phyloP scores from a whole-genome alignment of 2,888 invertebrate species.

The Nemotelus nigrinus region DNA sequence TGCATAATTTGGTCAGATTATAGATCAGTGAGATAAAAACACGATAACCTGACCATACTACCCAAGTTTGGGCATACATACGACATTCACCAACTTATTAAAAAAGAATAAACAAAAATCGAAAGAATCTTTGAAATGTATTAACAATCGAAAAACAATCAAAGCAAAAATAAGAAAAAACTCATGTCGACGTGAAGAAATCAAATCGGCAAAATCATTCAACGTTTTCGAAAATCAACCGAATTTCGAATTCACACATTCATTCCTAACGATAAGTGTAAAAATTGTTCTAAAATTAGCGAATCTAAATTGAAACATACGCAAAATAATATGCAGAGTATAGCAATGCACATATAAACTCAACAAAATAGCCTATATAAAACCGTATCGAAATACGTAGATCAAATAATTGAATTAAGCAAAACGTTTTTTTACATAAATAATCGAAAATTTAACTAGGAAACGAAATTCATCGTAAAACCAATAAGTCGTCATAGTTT shows the following conservation, averaged over 20 bases:
- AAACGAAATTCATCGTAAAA: slow-evolving; percentile 40
- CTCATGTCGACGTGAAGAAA: slow-evolving; percentile 37
- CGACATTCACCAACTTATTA: slow-evolving; percentile 64
- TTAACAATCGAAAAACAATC: slow-evolving; percentile 16
- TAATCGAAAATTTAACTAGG: slow-evolving; percentile 45
- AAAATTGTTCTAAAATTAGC: too few relatives aligned
- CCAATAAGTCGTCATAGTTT: slow-evolving; percentile 41
- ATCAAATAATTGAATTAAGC: too few relatives aligned
- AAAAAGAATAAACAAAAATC: slow-evolving; percentile 47
- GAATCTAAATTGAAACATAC: too few relatives aligned
- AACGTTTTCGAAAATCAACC: background rate
- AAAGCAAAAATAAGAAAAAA: slow-evolving; percentile 22
- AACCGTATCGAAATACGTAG: background rate
- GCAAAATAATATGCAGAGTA: too few relatives aligned
- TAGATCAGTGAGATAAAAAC: slow-evolving; percentile 52
- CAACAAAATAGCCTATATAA: slow-evolving; percentile 44
- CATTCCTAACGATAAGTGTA: too few relatives aligned
- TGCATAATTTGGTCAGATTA: slow-evolving; percentile 57
- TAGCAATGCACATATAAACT: slow-evolving; percentile 44
- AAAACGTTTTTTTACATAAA: slow-evolving; percentile 9
- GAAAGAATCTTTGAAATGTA: slow-evolving; percentile 35
- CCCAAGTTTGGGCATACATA: slow-evolving; percentile 61
- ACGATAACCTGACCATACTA: slow-evolving; percentile 53
- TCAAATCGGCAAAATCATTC: slow-evolving; percentile 23
- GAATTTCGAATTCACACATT: background rate